These are phyloP conservation scores for Plagodis dolabraria DNA, from an alignment of 2,888 invertebrate species.

Conservation along the genomic window DNA sequence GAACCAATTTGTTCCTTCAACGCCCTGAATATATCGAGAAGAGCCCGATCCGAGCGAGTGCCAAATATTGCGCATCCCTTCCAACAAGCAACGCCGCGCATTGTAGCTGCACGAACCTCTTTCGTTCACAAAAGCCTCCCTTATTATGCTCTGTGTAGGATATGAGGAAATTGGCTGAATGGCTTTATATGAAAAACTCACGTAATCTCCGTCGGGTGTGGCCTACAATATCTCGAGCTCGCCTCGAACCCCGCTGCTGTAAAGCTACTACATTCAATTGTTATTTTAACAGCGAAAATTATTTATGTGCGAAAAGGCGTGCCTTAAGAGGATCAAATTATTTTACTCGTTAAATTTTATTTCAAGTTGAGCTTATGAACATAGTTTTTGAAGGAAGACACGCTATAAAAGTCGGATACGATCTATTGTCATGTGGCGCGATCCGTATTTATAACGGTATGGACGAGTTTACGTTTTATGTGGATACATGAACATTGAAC, in stretches of 20 bases:
- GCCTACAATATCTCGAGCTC: slow-evolving; percentile 75
- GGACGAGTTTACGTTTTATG: slow-evolving; percentile 60
- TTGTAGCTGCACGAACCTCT: slow-evolving; percentile 78
- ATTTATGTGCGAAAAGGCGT: slow-evolving; percentile 31
- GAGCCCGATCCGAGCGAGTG: slow-evolving; percentile 62
- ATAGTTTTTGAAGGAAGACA: slow-evolving; percentile 28
- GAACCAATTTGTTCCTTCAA: slow-evolving; percentile 65
- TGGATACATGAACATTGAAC: slow-evolving; percentile 58
- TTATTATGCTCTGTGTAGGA: slow-evolving; percentile 81
- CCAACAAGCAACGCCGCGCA: slow-evolving; percentile 67
- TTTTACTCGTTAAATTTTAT: slow-evolving; percentile 19
- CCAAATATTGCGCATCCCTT: slow-evolving; percentile 63
- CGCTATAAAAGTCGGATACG: slow-evolving; percentile 33
- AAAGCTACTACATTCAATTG: slow-evolving; percentile 59
- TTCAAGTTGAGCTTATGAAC: slow-evolving; percentile 7
- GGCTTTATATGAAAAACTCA: slow-evolving; percentile 82
- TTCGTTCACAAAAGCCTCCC: slow-evolving; percentile 79
- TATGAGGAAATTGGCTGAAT: slow-evolving; percentile 84
- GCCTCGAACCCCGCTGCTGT: slow-evolving; percentile 58
- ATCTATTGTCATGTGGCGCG: slow-evolving; percentile 33
- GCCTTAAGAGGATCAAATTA: slow-evolving; percentile 28
- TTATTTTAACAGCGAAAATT: slow-evolving; percentile 52
- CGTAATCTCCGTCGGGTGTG: slow-evolving; percentile 76
- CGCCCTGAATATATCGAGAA: slow-evolving; percentile 61
- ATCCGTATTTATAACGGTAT: slow-evolving; percentile 51